Conservation (phyloP, 2,797 vertebrate genomes). For the Acanthurus lineatus region DNA sequence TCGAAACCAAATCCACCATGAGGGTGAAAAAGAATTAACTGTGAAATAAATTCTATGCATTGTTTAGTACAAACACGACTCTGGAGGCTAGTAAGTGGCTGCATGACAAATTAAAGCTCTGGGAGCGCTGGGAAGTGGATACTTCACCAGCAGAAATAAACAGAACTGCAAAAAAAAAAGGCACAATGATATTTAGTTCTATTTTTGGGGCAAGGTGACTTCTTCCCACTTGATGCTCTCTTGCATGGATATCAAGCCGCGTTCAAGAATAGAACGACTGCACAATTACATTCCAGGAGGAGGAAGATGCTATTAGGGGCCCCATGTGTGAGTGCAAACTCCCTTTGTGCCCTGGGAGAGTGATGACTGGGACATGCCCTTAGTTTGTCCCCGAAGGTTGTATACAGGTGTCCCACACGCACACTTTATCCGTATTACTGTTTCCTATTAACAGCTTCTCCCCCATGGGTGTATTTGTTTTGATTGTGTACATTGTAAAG, state of each 20-base stretch:
- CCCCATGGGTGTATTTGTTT: conserved; percentile 73
- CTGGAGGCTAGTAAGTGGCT: conserved; percentile 35
- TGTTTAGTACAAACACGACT: conserved; percentile 42
- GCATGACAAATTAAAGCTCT: conserved; percentile 28
- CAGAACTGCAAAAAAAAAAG: conserved; percentile 9
- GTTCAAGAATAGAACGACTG: conserved; percentile 38
- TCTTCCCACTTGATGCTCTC: conserved; percentile 59
- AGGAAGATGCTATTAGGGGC: conserved; percentile 36
- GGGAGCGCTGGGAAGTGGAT: conserved; percentile 34
- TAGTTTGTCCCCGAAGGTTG: conserved; percentile 58
- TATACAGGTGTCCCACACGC: conserved; percentile 57
- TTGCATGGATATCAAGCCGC: conserved; percentile 27
- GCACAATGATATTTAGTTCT: conserved; percentile 27
- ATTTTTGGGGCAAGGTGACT: conserved; percentile 56
- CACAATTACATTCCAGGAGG: conserved; percentile 35
- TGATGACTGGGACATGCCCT: conserved; percentile 59
- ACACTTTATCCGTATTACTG: conserved; percentile 54
- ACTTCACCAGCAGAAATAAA: conserved; percentile 23
- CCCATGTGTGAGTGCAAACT: conserved; percentile 33
- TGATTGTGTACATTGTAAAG: conserved; percentile 78
- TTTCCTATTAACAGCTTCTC: conserved; percentile 57
- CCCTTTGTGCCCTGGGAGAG: conserved; percentile 15
- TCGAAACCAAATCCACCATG: conserved; percentile 24
- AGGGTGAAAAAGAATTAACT: conserved; percentile 36
- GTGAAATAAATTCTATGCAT: conserved; percentile 51